phyloP scores from a whole-genome alignment of 2,113 vertebrate genomes.

The Channa argus region DNA sequence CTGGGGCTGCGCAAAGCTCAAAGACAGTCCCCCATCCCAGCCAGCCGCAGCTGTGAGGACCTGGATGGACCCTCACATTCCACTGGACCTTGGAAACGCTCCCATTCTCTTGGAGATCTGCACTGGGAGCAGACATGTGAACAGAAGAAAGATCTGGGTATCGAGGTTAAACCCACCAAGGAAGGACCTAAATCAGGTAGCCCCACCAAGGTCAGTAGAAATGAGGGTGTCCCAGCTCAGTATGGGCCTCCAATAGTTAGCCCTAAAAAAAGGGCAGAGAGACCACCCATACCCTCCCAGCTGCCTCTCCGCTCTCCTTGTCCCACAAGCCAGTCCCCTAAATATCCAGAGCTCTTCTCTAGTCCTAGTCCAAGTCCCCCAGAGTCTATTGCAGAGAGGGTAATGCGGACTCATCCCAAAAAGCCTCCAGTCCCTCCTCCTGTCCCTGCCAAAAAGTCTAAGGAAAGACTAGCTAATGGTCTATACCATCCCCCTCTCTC shows the following conservation, averaged over 20 bases:
- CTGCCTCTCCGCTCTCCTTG: constrained; percentile 61
- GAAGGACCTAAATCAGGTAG: constrained; percentile 52
- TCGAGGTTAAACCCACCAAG: constrained; percentile 53
- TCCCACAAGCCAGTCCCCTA: constrained; percentile 24
- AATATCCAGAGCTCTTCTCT: constrained; percentile 41
- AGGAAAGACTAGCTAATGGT: constrained; percentile 92
- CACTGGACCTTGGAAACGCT: constrained; percentile 86
- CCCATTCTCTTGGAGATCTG: constrained; percentile 93
- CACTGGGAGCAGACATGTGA: constrained; percentile 81
- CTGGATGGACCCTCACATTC: constrained; percentile 81
- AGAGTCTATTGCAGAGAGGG: constrained; percentile 62
- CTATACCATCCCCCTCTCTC: constrained; percentile 81
- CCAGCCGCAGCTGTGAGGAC: constrained; percentile 92
- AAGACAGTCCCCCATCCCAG: constrained; percentile 81
- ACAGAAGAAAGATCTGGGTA: constrained; percentile 64
- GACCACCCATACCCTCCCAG: constrained; percentile 72
- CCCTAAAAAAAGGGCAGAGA: constrained; percentile 52
- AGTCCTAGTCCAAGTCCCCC: constrained; percentile 71
- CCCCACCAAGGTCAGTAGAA: constrained; percentile 37
- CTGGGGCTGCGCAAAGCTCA: constrained; percentile 82
- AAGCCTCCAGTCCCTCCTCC: constrained; percentile 92
- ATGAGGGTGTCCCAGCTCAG: constrained; percentile 17
- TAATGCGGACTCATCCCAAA: constrained; percentile 86
- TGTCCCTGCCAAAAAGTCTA: constrained; percentile 95
- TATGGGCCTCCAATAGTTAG: constrained; percentile 45